These are phyloP conservation scores for Symphodus melops DNA, from an alignment of 2,113 vertebrate species.

Conservation along the genomic window DNA sequence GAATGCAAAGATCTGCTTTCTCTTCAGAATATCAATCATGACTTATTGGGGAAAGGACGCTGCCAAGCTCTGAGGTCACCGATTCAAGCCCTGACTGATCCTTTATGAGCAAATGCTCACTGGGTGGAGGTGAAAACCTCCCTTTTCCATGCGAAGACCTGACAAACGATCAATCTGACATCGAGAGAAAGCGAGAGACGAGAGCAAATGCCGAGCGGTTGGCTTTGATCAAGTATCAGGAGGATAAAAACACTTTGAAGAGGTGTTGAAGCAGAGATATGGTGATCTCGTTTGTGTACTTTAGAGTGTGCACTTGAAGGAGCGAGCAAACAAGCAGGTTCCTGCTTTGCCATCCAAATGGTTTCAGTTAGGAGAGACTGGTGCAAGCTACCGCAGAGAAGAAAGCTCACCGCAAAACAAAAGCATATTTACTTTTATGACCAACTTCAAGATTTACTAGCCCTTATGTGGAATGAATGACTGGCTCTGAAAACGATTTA, in stretches of 20 bases:
- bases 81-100: slow-evolving; percentile 38
- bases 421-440: slow-evolving; percentile 74
- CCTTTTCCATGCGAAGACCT: slow-evolving; percentile 33
- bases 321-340: slow-evolving; percentile 33
- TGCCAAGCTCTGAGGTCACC: slow-evolving; percentile 38
- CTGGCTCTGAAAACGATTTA: slow-evolving; percentile 59
- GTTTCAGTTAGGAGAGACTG: slow-evolving; percentile 63
- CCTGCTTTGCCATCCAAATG: slow-evolving; percentile 47
- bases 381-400: slow-evolving; percentile 53
- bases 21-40: slow-evolving; percentile 35
- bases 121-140: slow-evolving; percentile 30
- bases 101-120: slow-evolving; percentile 32
- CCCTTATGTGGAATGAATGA: slow-evolving; percentile 47
- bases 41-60: slow-evolving; percentile 30
- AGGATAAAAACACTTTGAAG: slow-evolving; percentile 1
- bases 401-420: slow-evolving; percentile 70
- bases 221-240: slow-evolving; percentile 31
- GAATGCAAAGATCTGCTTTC: slow-evolving; percentile 26
- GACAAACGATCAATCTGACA: slow-evolving; percentile 26
- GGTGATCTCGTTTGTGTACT: slow-evolving; percentile 10
- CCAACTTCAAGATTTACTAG: slow-evolving; percentile 63
- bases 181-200: slow-evolving; percentile 27
- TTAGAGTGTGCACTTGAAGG: slow-evolving; percentile 10
- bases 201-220: slow-evolving; percentile 20
- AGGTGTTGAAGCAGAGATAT: slow-evolving; percentile 20